phyloP scores from a whole-genome alignment of 1,140 invertebrate species.

The Bactericera cockerelli region DNA sequence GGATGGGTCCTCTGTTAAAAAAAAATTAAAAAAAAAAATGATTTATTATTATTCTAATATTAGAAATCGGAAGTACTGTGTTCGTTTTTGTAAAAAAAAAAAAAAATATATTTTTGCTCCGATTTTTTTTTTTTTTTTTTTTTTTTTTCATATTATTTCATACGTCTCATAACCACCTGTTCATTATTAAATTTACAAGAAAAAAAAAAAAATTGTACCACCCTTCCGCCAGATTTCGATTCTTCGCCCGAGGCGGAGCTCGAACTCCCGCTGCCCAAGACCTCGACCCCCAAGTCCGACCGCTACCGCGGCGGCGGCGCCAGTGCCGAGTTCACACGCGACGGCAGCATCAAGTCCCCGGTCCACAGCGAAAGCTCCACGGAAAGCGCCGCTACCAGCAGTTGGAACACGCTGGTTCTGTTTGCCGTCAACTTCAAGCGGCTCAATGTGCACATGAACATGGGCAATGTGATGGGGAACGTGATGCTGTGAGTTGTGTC shows the following conservation, averaged over 20 bases:
- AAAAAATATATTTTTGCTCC: too few species aligned
- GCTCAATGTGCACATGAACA: conserved; percentile 94
- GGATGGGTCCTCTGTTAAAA: too few species aligned
- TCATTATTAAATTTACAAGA: too few species aligned
- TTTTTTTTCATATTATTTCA: too few species aligned
- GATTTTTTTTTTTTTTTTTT: too few species aligned
- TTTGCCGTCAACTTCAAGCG: conserved; percentile 91
- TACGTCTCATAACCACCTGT: too few species aligned
- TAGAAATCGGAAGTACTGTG: too few species aligned
- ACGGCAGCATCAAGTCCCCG: neutral
- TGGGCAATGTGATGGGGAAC: conserved; percentile 98
- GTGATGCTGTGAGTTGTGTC: conserved; percentile 41
- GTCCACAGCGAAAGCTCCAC: neutral
- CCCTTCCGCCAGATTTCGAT: conserved; percentile 9
- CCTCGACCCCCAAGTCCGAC: neutral
- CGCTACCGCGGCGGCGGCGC: neutral
- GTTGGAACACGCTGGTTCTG: conserved; percentile 89
- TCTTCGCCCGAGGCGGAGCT: conserved; percentile 1
- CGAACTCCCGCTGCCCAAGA: neutral
- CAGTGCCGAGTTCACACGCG: neutral
- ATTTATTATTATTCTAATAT: too few species aligned
- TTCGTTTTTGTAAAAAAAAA: too few species aligned
- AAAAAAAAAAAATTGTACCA: too few species aligned
- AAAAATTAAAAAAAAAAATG: too few species aligned
- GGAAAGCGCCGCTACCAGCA: conserved; percentile 24